Evolutionary conservation across 92 coral and sea anemone genomes (phyloP), one percentile per base, ranked within the genome.

Genomic region (Bergia puertoricense): DNA sequence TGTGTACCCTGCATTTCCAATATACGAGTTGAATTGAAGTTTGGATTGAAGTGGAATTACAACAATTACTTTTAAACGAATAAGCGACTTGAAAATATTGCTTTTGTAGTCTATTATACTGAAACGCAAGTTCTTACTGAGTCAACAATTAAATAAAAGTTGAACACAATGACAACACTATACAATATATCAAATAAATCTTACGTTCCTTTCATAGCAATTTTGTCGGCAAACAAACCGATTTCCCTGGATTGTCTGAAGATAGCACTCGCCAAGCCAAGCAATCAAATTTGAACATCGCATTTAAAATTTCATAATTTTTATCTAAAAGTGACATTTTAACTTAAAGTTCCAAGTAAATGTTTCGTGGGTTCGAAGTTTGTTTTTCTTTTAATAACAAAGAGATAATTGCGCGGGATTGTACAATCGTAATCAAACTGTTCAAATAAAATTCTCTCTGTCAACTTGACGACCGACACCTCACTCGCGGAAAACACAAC

Each of bases 41-140:
- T 62, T 22, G 69, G 20, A 20, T 62, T 62, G 69, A 62, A 62
- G 30, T 62, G 69, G 8, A 18, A 62, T 22, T 62, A 23, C 69
- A 62, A 4, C 59, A 54, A 11, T 54, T 54, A 54, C 59, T 54
- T 10, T 1, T 18, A 54, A 54, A 22, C 69, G 69, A 62, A 62
- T 62, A 62, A 62, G 69, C 69, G 69, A 62, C 4, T 22, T 18
- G 6, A 20, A 57, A 62, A 20, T 16, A 62, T 22, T 62, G 4
- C 69, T 62, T 62, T 62, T 62, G 69, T 62, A 62, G 69, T 76
- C 80, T 76, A 76, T 76, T 76, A 40, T 23, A 76, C 54, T 76
- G 14, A 10, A 54, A 54, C 14, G 16, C 59, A 54, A 54, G 59
- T 54, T 54, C 42, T 40, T 43, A 18, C 46, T 16, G 44, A 43